These are phyloP conservation scores for Steinernema hermaphroditum DNA, from an alignment of 2,888 invertebrate genomes.

Conservation along the genomic window DNA sequence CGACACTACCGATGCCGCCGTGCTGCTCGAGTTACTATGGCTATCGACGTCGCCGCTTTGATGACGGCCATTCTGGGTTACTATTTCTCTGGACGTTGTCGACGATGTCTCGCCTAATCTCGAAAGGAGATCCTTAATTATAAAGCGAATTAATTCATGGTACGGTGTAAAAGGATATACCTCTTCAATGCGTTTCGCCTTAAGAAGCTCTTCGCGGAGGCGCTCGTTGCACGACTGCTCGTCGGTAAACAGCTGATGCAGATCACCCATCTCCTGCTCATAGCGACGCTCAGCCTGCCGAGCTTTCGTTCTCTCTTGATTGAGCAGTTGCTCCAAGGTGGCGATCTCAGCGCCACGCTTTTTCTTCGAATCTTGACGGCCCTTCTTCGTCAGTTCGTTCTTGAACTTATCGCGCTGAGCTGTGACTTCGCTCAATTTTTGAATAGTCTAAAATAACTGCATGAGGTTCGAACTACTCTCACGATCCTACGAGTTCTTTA, in stretches of 20 bases:
- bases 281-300: background rate
- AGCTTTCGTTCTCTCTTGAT: constrained; percentile 3
- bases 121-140: background rate
- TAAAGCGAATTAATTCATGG: too few species aligned
- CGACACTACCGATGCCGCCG: background rate
- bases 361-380: constrained; percentile 1
- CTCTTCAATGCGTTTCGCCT: constrained; percentile 13
- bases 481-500: constrained; percentile 38
- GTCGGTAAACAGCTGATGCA: background rate
- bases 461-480: background rate
- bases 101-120: background rate
- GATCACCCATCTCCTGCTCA: constrained; percentile 3
- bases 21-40: constrained; percentile 7
- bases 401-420: constrained; percentile 19
- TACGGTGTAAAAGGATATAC: background rate
- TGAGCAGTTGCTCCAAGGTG: background rate
- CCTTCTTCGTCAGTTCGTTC: constrained; percentile 14
- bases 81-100: constrained; percentile 1
- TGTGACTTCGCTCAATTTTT: constrained; percentile 8
- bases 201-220: background rate
- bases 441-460: background rate
- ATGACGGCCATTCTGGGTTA: background rate
- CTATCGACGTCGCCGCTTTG: constrained; percentile 8
- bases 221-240: background rate
- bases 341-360: constrained; percentile 4